These are phyloP conservation scores for Noctua comes DNA, from an alignment of 2,888 invertebrate species.

Conservation along the genomic window DNA sequence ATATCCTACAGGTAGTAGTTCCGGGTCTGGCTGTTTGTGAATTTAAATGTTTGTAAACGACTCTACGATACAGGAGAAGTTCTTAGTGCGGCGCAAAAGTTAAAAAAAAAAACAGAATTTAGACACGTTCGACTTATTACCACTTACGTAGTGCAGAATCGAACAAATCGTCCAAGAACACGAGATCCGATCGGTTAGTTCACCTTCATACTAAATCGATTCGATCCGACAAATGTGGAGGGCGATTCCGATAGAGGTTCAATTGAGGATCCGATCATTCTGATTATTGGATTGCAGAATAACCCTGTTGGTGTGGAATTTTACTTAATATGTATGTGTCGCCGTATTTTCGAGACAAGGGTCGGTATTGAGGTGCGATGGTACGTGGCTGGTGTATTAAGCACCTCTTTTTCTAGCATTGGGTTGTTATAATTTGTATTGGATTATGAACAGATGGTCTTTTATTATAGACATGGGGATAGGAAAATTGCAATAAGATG, in stretches of 20 bases:
- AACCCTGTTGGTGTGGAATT: conserved; percentile 45
- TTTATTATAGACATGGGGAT: background rate
- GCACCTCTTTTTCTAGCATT: conserved; percentile 1
- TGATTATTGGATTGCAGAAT: conserved; percentile 62
- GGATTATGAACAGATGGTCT: conserved; percentile 7
- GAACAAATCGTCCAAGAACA: conserved; percentile 34
- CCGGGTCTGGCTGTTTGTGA: background rate
- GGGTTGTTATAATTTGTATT: conserved; percentile 36
- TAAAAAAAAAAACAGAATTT: background rate
- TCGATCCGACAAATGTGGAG: conserved; percentile 54
- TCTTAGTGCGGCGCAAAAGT: too few relatives aligned
- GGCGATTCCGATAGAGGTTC: conserved; percentile 46
- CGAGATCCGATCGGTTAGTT: conserved; percentile 47
- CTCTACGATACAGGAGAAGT: background rate
- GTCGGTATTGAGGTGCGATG: conserved; percentile 42
- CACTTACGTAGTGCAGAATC: conserved; percentile 3
- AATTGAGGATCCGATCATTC: conserved; percentile 46
- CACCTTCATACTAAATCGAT: conserved; percentile 56
- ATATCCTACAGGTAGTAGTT: background rate
- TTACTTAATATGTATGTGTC: conserved; percentile 54
- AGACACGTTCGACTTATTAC: background rate
- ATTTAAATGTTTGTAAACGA: background rate
- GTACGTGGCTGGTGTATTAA: conserved; percentile 19
- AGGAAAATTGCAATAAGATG: background rate
- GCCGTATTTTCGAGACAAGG: conserved; percentile 48